These are phyloP conservation scores for Polypterus bichir DNA, from an alignment of 2,113 vertebrate species.

Conservation along the genomic window DNA sequence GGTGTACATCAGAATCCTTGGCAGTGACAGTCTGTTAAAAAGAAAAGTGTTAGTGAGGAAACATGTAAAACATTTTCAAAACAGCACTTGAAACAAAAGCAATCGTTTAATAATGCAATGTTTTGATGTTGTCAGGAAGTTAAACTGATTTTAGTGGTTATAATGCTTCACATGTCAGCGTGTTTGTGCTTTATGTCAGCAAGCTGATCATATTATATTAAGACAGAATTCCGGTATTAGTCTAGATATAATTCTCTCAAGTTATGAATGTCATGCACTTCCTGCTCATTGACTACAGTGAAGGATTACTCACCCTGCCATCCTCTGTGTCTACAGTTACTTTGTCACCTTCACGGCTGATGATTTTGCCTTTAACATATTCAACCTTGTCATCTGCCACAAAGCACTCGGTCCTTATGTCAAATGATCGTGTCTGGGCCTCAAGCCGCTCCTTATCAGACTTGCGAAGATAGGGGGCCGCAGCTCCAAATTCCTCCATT, in stretches of 20 bases:
- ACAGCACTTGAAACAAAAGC: too few species aligned
- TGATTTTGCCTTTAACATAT: slow-evolving; percentile 36
- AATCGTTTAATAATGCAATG: too few species aligned
- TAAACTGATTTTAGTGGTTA: too few species aligned
- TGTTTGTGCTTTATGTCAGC: too few species aligned
- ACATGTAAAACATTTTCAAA: too few species aligned
- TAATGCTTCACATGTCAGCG: too few species aligned
- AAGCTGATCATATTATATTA: too few species aligned
- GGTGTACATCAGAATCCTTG: slow-evolving; percentile 52
- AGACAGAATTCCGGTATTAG: too few species aligned
- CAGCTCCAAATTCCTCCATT: slow-evolving; percentile 39
- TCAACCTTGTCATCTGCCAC: slow-evolving; percentile 35
- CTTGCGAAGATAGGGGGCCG: slow-evolving; percentile 40
- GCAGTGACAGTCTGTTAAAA: slow-evolving; percentile 31
- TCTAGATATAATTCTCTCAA: too few species aligned
- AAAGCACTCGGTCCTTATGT: slow-evolving; percentile 40
- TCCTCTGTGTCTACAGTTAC: slow-evolving; percentile 49
- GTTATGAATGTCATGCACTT: too few species aligned
- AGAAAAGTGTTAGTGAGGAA: not conserved
- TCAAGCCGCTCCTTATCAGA: slow-evolving; percentile 43
- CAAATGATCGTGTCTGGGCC: slow-evolving; percentile 40
- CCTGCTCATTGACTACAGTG: too few species aligned
- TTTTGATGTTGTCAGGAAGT: too few species aligned
- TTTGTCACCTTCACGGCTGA: slow-evolving; percentile 38
- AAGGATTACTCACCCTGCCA: slow-evolving; percentile 29